Base-by-base conservation (phyloP, 2,888 invertebrate species). In the Eristalis intricaria region DNA sequence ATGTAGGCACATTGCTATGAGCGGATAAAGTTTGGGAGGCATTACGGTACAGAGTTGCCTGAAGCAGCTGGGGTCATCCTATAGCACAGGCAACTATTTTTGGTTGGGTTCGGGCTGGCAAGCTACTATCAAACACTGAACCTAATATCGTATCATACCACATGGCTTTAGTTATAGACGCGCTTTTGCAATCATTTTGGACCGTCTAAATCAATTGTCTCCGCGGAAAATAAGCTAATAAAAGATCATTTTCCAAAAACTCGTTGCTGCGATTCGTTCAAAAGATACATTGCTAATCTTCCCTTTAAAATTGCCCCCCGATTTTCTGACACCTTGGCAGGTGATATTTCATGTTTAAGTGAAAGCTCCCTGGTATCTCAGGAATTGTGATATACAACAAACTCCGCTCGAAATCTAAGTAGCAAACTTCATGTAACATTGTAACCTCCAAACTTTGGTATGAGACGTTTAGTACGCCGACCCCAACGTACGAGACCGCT, bases 261-360 rank as follows among this genome's bases (percentile, higher is more conserved):
- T 58, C 58, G 3, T 58, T 3, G 8, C n/a, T 35, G n/a, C 35
- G 63, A 35, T 63, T 63, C 8, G 8, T 1, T n/a, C 63, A 3
- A 29, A 29, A 61, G 63, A 3, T 35, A 83, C 50, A 74, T 85
- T 13, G 73, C 85, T 5, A 60, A 85, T 22, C 85, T 79, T 40
- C 88, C 85, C 4, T 38, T 83, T 88, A 38, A 81, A 89, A 64
- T 26, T 63, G n/a, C 61, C 40, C n/a, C 74, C 74, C 78, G 83
- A 13, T 76, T 70, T 29, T 50, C 56, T 23, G 73, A 64, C 32
- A 88, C 77, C 8, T 26, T 75, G 5, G 38, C 40, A 19, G 23
- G 61, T 19, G 26, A 74, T 7, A 22, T 85, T 22, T 43, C 63
- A 29, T 78, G 84, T n/a, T 29, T 84, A n/a, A 32, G 60, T 35